phyloP scores from a whole-genome alignment of 2,888 invertebrate genomes.

The Ophioninae sp. region DNA sequence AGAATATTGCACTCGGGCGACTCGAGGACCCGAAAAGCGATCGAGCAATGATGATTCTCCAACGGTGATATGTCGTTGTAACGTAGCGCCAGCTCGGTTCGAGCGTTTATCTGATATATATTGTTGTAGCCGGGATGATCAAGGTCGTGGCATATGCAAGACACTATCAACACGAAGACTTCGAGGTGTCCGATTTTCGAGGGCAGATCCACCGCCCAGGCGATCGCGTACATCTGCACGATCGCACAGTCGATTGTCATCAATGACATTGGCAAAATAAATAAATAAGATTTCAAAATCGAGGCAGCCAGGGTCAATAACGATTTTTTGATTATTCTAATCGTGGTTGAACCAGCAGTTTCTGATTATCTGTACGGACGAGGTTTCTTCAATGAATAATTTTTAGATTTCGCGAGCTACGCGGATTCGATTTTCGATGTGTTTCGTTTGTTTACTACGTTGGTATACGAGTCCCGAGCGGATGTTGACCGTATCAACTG shows the following conservation, averaged over 20 bases:
- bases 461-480: too few relatives aligned
- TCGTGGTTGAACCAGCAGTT: not conserved
- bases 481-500: too few relatives aligned
- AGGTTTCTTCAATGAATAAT: too few relatives aligned
- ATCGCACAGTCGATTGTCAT: not conserved
- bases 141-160: conserved; percentile 91
- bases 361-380: too few relatives aligned
- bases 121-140: conserved; percentile 91
- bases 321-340: not conserved
- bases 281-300: too few relatives aligned
- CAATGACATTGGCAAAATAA: not conserved
- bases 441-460: too few relatives aligned
- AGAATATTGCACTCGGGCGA: conserved; percentile 91
- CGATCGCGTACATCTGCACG: conserved; percentile 90
- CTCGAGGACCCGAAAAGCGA: conserved; percentile 90
- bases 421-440: too few relatives aligned
- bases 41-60: conserved; percentile 93
- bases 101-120: conserved; percentile 91
- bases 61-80: conserved; percentile 93
- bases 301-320: too few relatives aligned
- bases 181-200: conserved; percentile 88
- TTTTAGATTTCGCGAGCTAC: too few relatives aligned
- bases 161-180: conserved; percentile 88
- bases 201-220: conserved; percentile 87
- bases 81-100: conserved; percentile 90